phyloP scores from a whole-genome alignment of 2,797 vertebrate species.

The Anas capensis region DNA sequence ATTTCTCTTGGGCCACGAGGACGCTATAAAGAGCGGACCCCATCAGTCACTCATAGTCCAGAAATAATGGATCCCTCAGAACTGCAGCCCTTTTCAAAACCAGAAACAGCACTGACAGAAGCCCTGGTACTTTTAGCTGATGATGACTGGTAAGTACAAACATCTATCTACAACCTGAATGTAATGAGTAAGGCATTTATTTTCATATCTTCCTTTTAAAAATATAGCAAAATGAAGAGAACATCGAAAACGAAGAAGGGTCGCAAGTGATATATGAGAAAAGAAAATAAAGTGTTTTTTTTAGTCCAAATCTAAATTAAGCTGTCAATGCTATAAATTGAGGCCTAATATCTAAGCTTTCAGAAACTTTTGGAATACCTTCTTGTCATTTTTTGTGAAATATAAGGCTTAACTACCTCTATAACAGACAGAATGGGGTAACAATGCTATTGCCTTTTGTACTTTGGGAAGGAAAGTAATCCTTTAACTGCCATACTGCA shows the following conservation, averaged over 20 bases:
- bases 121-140: conserved; percentile 86
- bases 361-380: not conserved
- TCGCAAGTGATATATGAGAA: not conserved
- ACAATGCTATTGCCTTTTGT: not conserved
- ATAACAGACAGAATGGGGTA: rapidly evolving
- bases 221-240: rapidly evolving
- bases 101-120: conserved; percentile 85
- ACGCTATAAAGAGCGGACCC: conserved; percentile 79
- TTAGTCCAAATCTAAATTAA: not conserved
- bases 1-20: conserved; percentile 65
- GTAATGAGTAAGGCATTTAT: rapidly evolving
- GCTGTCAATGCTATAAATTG: not conserved
- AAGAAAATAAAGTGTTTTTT: not conserved
- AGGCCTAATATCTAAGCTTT: not conserved
- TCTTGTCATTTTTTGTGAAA: not conserved
- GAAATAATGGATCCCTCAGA: conserved; percentile 81
- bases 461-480: rapidly evolving
- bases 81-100: conserved; percentile 86
- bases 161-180: rapidly evolving
- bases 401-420: not conserved
- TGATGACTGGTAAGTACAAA: conserved; percentile 87
- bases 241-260: not conserved
- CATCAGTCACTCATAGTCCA: conserved; percentile 68
- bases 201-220: not conserved
- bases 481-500: rapidly evolving